Evolutionary conservation across 2,113 vertebrate species (phyloP), one percentile per base, ranked within the genome.

Genomic region (Promerops cafer): DNA sequence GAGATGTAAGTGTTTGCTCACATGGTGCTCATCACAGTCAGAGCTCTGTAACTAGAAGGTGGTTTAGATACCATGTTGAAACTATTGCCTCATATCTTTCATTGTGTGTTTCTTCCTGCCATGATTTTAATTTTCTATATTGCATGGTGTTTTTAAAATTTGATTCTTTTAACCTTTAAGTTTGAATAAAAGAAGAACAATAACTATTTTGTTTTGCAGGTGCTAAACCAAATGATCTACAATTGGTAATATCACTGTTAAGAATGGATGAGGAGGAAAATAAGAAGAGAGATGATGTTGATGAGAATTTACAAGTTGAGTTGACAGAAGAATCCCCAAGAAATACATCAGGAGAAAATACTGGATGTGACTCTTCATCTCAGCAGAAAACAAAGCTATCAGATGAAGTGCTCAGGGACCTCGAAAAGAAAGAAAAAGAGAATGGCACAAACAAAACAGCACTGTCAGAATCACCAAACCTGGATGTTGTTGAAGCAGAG

Each of bases 241-340:
- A 56, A 19, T 22, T 60, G 60, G 63, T 91, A 75, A 45, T 59
- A 82, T 50, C 84, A 76, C 85, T 50, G 31, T 68, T 92, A 68
- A 94, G 60, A 71, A 98, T 98, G 98, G 97, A 98, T 81, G 59
- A 35, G 10, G 97, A 96, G 24, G 95, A 96, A 92, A 95, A 93
- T 27, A 95, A 90, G 17, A 97, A 96, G 70, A 89, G 39, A 21
- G 94, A 87, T 33, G 95, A 97, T 83, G 50, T 19, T 82, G 96
- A 94, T 79, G 94, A 94, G 83, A 69, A 50, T 56, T 66, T 80
- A 44, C 59, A 72, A 69, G 85, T 84, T 57, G 50, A 82, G 31
- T 69, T 76, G 77, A 35, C 83, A 47, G 68, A 72, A 79, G 83
- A 90, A 70, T 93, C 57, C 28, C 24, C 5, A n/a, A 72, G 70